Conservation (phyloP, 2,888 invertebrate genomes). For the Tetranychus truncatus region DNA sequence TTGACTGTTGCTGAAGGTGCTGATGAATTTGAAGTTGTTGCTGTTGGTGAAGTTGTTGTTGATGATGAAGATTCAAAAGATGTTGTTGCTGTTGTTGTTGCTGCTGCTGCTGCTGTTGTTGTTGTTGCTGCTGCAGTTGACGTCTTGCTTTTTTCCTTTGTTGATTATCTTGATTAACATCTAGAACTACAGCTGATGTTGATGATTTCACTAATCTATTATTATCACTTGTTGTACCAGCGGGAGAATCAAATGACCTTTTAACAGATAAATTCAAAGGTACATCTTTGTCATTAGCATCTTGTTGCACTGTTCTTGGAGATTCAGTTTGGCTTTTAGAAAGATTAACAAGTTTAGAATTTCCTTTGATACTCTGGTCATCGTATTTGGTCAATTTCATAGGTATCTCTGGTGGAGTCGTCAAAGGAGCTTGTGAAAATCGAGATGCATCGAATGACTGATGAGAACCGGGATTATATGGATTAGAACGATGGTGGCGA, state of each 20-base stretch:
- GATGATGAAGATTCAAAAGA: slow-evolving; percentile 7
- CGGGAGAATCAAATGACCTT: background rate
- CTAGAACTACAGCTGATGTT: background rate
- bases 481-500: background rate
- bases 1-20: slow-evolving; percentile 12
- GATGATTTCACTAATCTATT: background rate
- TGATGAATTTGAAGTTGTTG: slow-evolving; percentile 10
- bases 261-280: slow-evolving; percentile 6
- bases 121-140: background rate
- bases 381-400: background rate
- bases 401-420: background rate
- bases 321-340: background rate
- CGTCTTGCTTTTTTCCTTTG: slow-evolving; percentile 1
- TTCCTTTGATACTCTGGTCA: background rate
- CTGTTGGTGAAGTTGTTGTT: slow-evolving; percentile 12
- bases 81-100: slow-evolving; percentile 4
- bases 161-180: background rate
- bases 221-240: background rate
- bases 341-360: background rate
- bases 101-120: background rate
- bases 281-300: background rate
- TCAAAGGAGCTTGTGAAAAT: background rate
- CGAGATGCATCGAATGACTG: background rate
- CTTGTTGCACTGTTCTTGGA: background rate
- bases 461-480: background rate